phyloP scores from a whole-genome alignment of 2,113 vertebrate genomes.

The Oreotrochilus melanogaster region DNA sequence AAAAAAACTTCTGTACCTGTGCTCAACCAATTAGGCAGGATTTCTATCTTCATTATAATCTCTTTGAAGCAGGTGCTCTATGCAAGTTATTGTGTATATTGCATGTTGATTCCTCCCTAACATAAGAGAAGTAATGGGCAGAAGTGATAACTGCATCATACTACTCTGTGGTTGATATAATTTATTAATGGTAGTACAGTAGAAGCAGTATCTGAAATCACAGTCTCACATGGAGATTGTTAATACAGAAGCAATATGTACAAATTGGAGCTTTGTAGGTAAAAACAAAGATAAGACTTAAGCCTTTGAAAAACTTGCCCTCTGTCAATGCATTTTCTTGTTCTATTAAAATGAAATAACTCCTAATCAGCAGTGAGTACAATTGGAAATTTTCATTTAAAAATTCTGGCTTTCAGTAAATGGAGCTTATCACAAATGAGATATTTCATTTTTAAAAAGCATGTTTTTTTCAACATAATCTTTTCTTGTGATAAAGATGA shows the following conservation, averaged over 20 bases:
- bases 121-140: background rate
- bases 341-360: background rate
- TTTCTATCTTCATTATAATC: background rate
- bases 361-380: background rate
- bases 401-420: background rate
- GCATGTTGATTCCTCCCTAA: background rate
- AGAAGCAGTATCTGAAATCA: background rate
- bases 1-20: background rate
- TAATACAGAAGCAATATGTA: background rate
- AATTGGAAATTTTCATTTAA: background rate
- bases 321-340: background rate
- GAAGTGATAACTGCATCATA: background rate
- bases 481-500: background rate
- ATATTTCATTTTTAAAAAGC: accelerated
- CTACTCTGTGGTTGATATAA: background rate
- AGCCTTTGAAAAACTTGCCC: background rate
- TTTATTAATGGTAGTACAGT: background rate
- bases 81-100: background rate
- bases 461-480: background rate
- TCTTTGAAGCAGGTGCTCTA: background rate
- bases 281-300: background rate
- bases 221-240: background rate
- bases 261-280: background rate
- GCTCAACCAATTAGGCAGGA: background rate
- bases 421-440: background rate